Base-by-base conservation (phyloP, 2,113 vertebrate genomes). In the Geococcyx californianus region DNA sequence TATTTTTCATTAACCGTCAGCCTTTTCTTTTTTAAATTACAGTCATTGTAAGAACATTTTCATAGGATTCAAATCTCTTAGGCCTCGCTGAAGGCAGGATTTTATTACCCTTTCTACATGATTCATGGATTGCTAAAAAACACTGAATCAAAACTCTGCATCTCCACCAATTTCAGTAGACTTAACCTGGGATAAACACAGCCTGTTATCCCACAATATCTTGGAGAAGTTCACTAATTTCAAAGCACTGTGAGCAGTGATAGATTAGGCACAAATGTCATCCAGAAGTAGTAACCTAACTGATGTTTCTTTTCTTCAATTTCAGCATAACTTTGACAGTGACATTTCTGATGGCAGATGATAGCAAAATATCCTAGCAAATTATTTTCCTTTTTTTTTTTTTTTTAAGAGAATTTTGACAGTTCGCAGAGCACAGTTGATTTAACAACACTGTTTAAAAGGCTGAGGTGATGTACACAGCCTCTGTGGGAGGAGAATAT, bases 1-100 rank as follows among this genome's bases (percentile, higher is more conserved):
- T 68, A 93, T 81, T 94, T 94, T 95, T 90, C 92, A 75, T 81
- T 63, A 91, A 23, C 18, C 86, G 36, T 25, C 79, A 86, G 67
- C 44, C 2, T 42, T 54, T 64, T 29, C 33, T 16, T 31, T 31
- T 17, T 18, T 33, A 72, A 75, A 91, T 90, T 7, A 1, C 36
- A 51, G 18, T 49, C 94, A 52, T 33, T 84, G 34, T 78, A 68
- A 84, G 26, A 29, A 34, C 83, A 63, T 84, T 93, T 93, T 91
- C 78, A 68, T 34, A 62, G 36, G 33, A 52, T 86, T 59, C 66
- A 60, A 63, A 74, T 59, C 64, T 93, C 47, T 42, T 9, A 63
- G 54, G 29, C 49, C 73, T 90, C 51, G 20, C 28, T 54, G 60
- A 42, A 78, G 38, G 44, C 26, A 67, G 44, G 34, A 21, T 34